phyloP scores from a whole-genome alignment of 1,140 invertebrate genomes.

The Drosophila nasuta region DNA sequence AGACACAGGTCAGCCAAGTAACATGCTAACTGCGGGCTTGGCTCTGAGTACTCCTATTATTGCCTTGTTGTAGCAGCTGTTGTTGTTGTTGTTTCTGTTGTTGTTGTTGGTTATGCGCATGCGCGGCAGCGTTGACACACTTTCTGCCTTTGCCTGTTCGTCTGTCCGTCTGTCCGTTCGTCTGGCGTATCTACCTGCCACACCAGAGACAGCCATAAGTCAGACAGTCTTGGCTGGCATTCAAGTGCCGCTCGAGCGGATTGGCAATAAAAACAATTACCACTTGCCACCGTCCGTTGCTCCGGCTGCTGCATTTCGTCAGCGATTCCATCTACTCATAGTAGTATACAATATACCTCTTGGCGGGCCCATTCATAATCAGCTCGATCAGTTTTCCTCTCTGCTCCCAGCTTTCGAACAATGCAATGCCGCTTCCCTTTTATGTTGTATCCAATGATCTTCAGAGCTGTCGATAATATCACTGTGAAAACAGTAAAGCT shows the following conservation, averaged over 20 bases:
- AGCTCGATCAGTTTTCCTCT: constrained; percentile 19
- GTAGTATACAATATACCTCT: neutral
- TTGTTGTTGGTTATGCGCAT: constrained; percentile 64
- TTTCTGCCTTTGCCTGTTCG: constrained; percentile 62
- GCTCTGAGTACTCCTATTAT: constrained; percentile 12
- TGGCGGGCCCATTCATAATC: constrained; percentile 53
- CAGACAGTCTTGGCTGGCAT: constrained; percentile 30
- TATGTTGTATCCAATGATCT: constrained; percentile 16
- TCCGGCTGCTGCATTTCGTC: constrained; percentile 66
- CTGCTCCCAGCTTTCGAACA: constrained; percentile 16
- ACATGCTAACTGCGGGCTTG: constrained; percentile 1
- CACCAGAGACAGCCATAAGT: constrained; percentile 39
- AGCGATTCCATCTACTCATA: constrained; percentile 43
- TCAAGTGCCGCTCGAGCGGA: constrained; percentile 49
- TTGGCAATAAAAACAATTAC: constrained; percentile 81
- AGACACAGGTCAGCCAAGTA: constrained; percentile 29
- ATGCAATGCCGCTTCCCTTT: constrained; percentile 14
- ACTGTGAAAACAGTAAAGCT: constrained; percentile 6
- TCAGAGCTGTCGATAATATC: constrained; percentile 17
- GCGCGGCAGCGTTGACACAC: constrained; percentile 75
- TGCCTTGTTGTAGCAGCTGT: constrained; percentile 16
- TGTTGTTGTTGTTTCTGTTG: constrained; percentile 37
- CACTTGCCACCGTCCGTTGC: constrained; percentile 9
- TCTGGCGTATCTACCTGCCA: constrained; percentile 41
- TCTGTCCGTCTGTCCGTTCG: constrained; percentile 15